Evolutionary conservation across 2,797 vertebrate species (phyloP).

Genomic region (Xerus rutilus): DNA sequence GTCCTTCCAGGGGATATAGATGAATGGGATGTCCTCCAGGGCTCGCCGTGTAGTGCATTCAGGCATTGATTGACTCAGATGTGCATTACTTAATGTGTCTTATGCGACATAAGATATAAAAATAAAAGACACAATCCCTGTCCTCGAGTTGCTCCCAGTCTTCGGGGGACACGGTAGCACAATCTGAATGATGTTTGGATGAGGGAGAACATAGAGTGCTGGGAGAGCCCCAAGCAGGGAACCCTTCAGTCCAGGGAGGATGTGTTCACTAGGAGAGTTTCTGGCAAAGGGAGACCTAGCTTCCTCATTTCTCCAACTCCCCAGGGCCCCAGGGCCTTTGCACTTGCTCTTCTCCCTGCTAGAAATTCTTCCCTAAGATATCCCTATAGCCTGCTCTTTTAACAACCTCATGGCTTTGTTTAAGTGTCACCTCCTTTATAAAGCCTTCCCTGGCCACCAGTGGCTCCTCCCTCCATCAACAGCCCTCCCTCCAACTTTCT

Average conservation of each 20-base stretch:
- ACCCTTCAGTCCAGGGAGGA: background rate
- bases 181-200: background rate
- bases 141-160: background rate
- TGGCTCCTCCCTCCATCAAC: background rate
- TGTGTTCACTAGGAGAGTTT: background rate
- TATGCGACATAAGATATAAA: background rate
- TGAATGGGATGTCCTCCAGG: background rate
- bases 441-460: background rate
- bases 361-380: background rate
- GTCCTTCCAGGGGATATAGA: background rate
- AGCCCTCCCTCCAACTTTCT: background rate
- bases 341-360: background rate
- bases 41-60: background rate
- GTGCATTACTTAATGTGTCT: background rate
- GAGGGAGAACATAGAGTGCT: rapidly evolving
- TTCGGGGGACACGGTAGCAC: rapidly evolving
- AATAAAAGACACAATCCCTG: background rate
- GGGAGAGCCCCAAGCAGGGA: background rate
- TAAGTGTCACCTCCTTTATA: background rate
- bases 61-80: background rate
- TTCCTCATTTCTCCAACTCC: background rate
- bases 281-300: background rate
- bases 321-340: background rate
- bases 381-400: rapidly evolving
- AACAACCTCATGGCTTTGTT: background rate